phyloP scores from a whole-genome alignment of 1,140 invertebrate genomes.

The Drosophila tristis region DNA sequence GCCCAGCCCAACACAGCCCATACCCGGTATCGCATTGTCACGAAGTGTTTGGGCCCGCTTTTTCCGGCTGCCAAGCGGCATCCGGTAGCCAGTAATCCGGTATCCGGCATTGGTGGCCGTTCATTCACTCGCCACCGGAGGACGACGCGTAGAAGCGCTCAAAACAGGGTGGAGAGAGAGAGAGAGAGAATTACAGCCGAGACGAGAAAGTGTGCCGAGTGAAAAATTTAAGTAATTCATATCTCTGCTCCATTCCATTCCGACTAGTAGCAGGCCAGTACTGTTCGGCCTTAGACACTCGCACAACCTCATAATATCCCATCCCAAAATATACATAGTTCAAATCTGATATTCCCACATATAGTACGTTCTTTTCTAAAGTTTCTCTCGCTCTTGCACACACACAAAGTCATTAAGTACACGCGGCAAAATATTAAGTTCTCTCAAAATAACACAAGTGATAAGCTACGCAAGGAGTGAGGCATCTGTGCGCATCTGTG shows the following conservation, averaged over 20 bases:
- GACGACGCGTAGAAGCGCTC: neutral
- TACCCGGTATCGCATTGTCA: slow-evolving; percentile 48
- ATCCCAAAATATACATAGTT: slow-evolving; percentile 2
- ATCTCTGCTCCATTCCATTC: neutral
- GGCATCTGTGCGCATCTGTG: neutral
- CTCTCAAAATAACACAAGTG: slow-evolving; percentile 3
- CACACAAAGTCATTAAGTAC: too few species aligned
- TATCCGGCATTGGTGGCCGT: slow-evolving; percentile 40
- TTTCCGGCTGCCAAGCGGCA: slow-evolving; percentile 30
- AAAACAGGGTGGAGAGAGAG: neutral
- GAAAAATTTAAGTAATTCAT: neutral
- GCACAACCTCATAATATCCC: neutral
- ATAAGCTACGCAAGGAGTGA: neutral
- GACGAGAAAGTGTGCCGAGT: slow-evolving; percentile 8
- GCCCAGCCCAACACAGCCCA: neutral
- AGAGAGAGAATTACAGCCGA: neutral
- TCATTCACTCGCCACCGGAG: slow-evolving; percentile 21
- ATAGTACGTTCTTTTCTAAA: too few species aligned
- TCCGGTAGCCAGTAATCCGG: slow-evolving; percentile 38
- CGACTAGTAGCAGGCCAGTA: slow-evolving; percentile 32
- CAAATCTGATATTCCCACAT: too few species aligned
- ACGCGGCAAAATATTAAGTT: neutral
- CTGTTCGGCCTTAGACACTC: slow-evolving; percentile 11
- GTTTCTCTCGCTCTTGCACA: too few species aligned
- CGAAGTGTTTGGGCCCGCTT: slow-evolving; percentile 44